Base-by-base conservation (phyloP, 2,888 invertebrate species). In the Troglohyphantes excavatus region DNA sequence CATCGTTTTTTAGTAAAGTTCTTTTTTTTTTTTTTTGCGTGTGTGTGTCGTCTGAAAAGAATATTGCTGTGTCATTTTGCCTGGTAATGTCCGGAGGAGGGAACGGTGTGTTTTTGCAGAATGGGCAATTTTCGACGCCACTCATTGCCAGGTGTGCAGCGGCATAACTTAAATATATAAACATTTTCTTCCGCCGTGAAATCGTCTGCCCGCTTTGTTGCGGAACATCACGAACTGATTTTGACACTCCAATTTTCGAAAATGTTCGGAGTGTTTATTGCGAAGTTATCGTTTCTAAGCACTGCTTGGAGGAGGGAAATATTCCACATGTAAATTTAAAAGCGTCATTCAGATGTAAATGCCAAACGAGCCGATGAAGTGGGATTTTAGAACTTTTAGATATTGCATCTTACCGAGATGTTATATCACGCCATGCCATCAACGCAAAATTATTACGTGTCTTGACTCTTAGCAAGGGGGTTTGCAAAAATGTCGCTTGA, bases 41-140 rank as follows among this genome's bases (percentile, higher is more conserved):
- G n/a, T n/a, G n/a, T n/a, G n/a, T n/a, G 13, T 29, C 27, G n/a
- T 27, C 21, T 67, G 63, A 19, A 59, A 39, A 61, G 75, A 82
- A 76, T 76, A 89, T 89, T 75, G 88, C 88, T 59, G 82, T 89
- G 88, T 89, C 88, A 89, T 89, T 53, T 81, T 85, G 63, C 73
- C 23, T 27, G 43, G 19, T 46, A 63, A 76, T 68, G 68, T 76
- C 63, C 67, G 67, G 59, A 53, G 67, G 67, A 53, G 53, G 53
- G 39, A 76, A 75, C 33, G 53, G 85, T 73, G 68, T 76, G 3
- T 53, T 46, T 75, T 65, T 61, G 27, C 39, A 67, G 84, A 73
- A 82, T 82, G 78, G 78, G 78, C 78, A 78, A 65, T 78, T 78
- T 78, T 81, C 79, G 79, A 67, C 63, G 86, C 79, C 72, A 61